Evolutionary conservation across 2,113 vertebrate genomes (phyloP), one percentile per base, ranked within the genome.

Genomic region (Actenoides hombroni): DNA sequence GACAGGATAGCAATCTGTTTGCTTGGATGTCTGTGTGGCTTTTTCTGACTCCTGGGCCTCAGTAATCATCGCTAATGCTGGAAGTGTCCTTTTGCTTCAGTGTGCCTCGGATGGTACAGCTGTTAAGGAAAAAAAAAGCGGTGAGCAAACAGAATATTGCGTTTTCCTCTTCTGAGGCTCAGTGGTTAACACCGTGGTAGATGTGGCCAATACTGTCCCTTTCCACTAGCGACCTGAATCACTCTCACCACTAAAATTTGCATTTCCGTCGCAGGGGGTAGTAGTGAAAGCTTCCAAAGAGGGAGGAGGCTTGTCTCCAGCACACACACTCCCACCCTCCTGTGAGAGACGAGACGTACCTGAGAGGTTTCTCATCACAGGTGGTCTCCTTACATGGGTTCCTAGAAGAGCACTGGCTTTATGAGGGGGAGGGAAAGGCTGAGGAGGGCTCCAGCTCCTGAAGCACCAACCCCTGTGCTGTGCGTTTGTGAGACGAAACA

Each of bases 101-200:
- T 16, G 16, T 61, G 54, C 51, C 54, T 86, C 64, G 10, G 8
- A 63, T 93, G 46, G 49, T 48, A 18, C 37, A 54, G 13, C 33
- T 73, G 20, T 56, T 64, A 42, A 79, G 20, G 23, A 42, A 73
- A 56, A 42, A 42, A 53, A 77, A 80, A 46, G 13, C 59, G 77
- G 54, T 6, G 6, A 67, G 13, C 24, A 5, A 61, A 29, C 33
- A 42, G 44, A 49, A 44, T 54, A 40, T 20, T 37, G 21, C 5
- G 57, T 61, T 33, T 71, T 79, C 56, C 19, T 71, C 35, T 85
- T 75, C 28, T 48, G 70, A 75, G 33, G 29, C 35, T 93, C 21
- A 3, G 24, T 29, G 54, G 21, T 83, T 78, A 70, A n/a, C 11
- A 40, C 39, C 0, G 0, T 0, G 2, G 17, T 40, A 16, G 51